Conservation (phyloP, 2,797 vertebrate genomes). For the Neosilurus hyrtlii region DNA sequence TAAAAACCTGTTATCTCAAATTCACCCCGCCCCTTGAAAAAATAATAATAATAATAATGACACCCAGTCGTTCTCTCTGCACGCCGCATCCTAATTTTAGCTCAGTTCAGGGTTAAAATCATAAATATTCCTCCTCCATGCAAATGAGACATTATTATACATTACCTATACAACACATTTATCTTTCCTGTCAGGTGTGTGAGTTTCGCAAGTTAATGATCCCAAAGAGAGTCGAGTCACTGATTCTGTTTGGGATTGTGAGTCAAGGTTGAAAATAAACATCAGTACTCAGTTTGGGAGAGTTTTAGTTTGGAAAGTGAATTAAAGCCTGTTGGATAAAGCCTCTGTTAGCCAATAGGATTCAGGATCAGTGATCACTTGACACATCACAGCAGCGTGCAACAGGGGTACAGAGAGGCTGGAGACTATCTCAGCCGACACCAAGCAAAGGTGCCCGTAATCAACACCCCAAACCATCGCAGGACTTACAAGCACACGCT, state of each 20-base stretch:
- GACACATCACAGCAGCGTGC: too few relatives aligned
- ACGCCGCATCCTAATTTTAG: conserved; percentile 27
- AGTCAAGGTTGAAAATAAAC: not conserved
- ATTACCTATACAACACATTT: conserved; percentile 31
- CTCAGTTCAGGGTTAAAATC: conserved; percentile 22
- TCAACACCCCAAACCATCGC: too few relatives aligned
- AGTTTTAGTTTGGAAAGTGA: not conserved
- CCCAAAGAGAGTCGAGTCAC: not conserved
- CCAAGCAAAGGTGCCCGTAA: too few relatives aligned
- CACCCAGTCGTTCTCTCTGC: not conserved
- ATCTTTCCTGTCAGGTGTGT: conserved; percentile 34
- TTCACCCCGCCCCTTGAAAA: not conserved
- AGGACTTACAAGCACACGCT: too few relatives aligned
- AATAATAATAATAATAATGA: too few relatives aligned
- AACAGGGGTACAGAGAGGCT: too few relatives aligned
- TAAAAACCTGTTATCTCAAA: conserved; percentile 35
- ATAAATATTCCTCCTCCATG: conserved; percentile 26
- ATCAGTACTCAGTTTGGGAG: not conserved
- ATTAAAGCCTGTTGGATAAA: too few relatives aligned
- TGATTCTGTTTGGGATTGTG: not conserved
- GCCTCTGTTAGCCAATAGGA: too few relatives aligned
- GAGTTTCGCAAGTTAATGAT: conserved; percentile 12
- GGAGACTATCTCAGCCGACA: too few relatives aligned
- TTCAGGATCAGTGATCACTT: too few relatives aligned
- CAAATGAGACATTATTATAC: conserved; percentile 32